These are phyloP conservation scores for Nycticryphes semicollaris DNA, from an alignment of 2,113 vertebrate species.

Conservation along the genomic window DNA sequence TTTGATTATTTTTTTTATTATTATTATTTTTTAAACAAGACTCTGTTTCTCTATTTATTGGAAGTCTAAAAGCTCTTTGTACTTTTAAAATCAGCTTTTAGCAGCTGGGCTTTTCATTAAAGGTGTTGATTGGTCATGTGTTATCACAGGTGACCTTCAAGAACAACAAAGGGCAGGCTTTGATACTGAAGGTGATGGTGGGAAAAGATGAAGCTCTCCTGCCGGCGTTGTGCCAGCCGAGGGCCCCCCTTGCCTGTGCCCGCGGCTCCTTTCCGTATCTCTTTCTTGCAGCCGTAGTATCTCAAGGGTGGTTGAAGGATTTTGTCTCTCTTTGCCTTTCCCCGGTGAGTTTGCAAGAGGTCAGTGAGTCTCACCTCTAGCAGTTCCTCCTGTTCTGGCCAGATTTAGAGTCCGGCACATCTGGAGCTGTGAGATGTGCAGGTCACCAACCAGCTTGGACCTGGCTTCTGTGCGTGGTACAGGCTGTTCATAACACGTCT, in stretches of 20 bases:
- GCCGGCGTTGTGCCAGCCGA: not conserved
- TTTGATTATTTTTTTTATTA: not conserved
- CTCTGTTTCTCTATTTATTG: not conserved
- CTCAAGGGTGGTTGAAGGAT: not conserved
- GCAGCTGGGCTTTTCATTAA: constrained; percentile 62
- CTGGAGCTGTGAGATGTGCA: not conserved
- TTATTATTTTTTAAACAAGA: not conserved
- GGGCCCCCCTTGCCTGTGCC: not conserved
- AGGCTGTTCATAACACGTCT: not conserved
- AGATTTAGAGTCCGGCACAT: too few relatives aligned
- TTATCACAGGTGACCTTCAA: not conserved
- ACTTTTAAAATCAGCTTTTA: not conserved
- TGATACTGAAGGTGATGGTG: constrained; percentile 3
- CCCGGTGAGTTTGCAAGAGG: not conserved
- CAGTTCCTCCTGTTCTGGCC: not conserved
- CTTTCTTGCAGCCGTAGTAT: not conserved
- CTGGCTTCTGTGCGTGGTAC: fast-evolving
- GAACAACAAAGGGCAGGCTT: constrained; percentile 21
- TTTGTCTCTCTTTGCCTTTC: not conserved
- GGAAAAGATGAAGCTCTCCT: not conserved
- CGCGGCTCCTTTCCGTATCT: not conserved
- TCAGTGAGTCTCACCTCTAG: not conserved
- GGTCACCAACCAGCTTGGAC: not conserved
- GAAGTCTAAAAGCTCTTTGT: constrained; percentile 55
- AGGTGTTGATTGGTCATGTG: constrained; percentile 47